A percentile compares a stretch with the other conserved stretches of the same genome.
phyloP scores from a whole-genome alignment of 2,797 vertebrate genomes.

The Neolamprologus multifasciatus region DNA sequence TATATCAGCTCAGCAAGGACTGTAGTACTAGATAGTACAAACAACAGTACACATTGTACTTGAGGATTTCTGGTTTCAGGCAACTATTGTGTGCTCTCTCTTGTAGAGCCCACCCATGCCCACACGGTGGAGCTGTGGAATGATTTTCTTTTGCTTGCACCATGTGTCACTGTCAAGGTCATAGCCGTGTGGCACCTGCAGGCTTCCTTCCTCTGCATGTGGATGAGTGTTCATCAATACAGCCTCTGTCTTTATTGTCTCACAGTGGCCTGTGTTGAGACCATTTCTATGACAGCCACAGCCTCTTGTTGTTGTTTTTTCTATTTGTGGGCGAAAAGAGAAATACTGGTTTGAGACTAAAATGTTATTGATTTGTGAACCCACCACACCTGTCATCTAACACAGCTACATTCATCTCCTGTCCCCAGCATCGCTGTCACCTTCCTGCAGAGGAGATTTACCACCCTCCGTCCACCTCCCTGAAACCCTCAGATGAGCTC shows the following conservation, averaged over 20 bases:
- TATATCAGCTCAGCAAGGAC: neutral
- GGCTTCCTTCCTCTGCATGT: neutral
- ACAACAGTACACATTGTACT: neutral
- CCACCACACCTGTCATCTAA: constrained; percentile 18
- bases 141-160: neutral
- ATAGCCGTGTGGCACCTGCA: constrained; percentile 31
- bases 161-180: constrained; percentile 56
- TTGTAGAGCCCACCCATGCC: constrained; percentile 22
- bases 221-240: neutral
- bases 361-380: constrained; percentile 36
- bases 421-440: neutral
- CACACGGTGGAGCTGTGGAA: constrained; percentile 68
- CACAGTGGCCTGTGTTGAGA: neutral
- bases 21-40: neutral
- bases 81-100: neutral
- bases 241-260: neutral
- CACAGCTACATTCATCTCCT: neutral
- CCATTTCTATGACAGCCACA: neutral
- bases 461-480: neutral
- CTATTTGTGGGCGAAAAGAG: neutral
- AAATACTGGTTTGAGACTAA: constrained; percentile 12
- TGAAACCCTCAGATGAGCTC: neutral
- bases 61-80: neutral
- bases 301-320: neutral
- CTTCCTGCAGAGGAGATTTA: neutral